Conservation (phyloP, 2,888 invertebrate species). For the Augochlorella aurata region DNA sequence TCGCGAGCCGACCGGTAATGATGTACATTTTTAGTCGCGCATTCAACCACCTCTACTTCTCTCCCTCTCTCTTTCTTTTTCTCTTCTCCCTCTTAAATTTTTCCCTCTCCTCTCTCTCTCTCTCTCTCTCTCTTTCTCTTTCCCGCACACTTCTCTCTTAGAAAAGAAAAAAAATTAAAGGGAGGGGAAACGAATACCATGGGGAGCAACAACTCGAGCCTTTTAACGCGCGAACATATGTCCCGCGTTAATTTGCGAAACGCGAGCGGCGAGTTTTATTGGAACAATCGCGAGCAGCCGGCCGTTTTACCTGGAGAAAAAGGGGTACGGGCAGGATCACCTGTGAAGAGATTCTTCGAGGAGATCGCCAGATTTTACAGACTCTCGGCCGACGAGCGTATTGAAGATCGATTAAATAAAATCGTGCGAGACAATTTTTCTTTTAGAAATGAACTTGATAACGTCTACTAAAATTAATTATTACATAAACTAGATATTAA, state of each 20-base stretch:
- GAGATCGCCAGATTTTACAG: too few relatives aligned
- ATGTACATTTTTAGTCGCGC: slow-evolving; percentile 21
- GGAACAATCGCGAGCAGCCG: neutral
- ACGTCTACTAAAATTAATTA: too few relatives aligned
- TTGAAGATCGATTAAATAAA: too few relatives aligned
- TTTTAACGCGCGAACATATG: slow-evolving; percentile 1
- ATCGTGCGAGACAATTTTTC: too few relatives aligned
- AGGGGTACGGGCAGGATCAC: neutral
- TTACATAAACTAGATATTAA: too few relatives aligned
- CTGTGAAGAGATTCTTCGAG: neutral
- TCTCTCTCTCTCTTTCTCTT: neutral
- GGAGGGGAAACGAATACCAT: neutral
- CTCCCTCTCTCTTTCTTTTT: neutral
- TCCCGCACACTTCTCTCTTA: neutral
- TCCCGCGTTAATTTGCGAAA: neutral
- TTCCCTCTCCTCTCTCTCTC: neutral
- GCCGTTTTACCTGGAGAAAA: too few relatives aligned
- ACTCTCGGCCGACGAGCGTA: too few relatives aligned
- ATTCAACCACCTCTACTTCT: neutral
- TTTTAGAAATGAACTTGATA: too few relatives aligned
- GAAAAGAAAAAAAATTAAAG: neutral
- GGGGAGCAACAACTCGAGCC: neutral
- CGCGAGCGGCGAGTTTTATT: neutral
- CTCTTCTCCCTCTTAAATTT: too few relatives aligned
- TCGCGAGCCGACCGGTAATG: slow-evolving; percentile 18